Base-by-base conservation (phyloP, 2,888 invertebrate genomes). In the Pristionchus mayeri region DNA sequence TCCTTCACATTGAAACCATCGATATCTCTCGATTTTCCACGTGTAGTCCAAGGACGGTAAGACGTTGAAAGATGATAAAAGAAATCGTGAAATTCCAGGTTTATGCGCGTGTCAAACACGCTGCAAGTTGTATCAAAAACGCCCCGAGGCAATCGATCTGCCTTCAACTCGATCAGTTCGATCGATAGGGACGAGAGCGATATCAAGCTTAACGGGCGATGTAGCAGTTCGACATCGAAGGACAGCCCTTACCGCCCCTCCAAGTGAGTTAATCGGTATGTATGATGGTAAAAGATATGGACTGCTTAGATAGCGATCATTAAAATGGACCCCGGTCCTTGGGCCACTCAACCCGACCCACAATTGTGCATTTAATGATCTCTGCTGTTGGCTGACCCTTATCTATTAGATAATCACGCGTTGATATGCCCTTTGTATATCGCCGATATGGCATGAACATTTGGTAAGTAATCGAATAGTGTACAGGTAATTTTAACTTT, bases 101-200 rank as follows among this genome's bases (percentile, higher is more conserved):
- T 60, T 30, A 60, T 82, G 24, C 60, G 81, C 9, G 30, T 63
- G 2, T 82, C 81, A 9, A 82, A 82, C 40, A 82, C 81, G 0
- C 13, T 82, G 1, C 81, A 82, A 63, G 81, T 82, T 60, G 63
- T 82, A 3, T 82, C 81, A 4, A 82, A 82, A 16, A 16, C 63
- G 7, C 81, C 63, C 1, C 27, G 27, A 3, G 81, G 37, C 0
- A 48, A 60, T 0, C 7, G 18, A 18, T 40, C 37, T 6, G 44
- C 30, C 30, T 63, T 18, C 48, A 30, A 48, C 48, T 63, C 48
- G 7, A 78, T 78, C 76, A 21, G 30, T 3, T 78, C 71, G 6
- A 50, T 78, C 21, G 76, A 78, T 50, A 4, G 76, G 18, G 50
- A 78, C 3, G 48, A 48, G 24, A 78, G 50, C 16, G 76, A 78